Evolutionary conservation across 1,140 invertebrate genomes (phyloP), one percentile per base, ranked within the genome.

Genomic region (Penaeus japonicus): DNA sequence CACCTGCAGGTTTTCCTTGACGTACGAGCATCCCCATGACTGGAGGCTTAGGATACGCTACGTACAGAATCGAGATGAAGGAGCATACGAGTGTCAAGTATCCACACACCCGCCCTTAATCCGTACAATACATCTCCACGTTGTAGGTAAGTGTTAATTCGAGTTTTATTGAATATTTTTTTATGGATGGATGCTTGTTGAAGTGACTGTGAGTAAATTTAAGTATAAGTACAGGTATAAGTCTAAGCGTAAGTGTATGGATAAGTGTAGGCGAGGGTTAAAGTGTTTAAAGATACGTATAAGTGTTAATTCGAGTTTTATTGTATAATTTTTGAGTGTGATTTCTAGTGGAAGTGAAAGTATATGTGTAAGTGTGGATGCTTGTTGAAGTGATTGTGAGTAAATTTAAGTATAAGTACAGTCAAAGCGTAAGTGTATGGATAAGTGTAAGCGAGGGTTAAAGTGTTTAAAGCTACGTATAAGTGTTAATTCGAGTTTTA

Each of bases 81-180:
- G 96, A 54, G 93, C 94, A 90, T 96, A 96, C 92, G 95, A 96
- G 92, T 96, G 96, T 92, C 96, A 96, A 93, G 95, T 96, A 90
- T 96, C 95, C 55, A 95, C 95, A 54, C 95, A 96, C 93, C 96
- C 96, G 17, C 95, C 96, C 77, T 93, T 96, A 89, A 95, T 96
- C 85, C 94, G 95, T 91, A 94, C 94, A 91, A 95, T 96, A 65
- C 94, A 95, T 92, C 94, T 96, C 78, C 94, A 93, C 91, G 95
- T 96, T 91, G 95, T 96, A 92, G 96, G 96, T 96, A 92, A 94
- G 95, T 94, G 53, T n/a, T n/a, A n/a, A n/a, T n/a, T n/a, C n/a
- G n/a, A n/a, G n/a, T n/a, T n/a, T n/a, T n/a, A n/a, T n/a, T n/a
- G n/a, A n/a, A n/a, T n/a, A n/a, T n/a, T n/a, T n/a, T n/a, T n/a